Conservation (phyloP, 2,113 vertebrate genomes). For the Numenius arquata region DNA sequence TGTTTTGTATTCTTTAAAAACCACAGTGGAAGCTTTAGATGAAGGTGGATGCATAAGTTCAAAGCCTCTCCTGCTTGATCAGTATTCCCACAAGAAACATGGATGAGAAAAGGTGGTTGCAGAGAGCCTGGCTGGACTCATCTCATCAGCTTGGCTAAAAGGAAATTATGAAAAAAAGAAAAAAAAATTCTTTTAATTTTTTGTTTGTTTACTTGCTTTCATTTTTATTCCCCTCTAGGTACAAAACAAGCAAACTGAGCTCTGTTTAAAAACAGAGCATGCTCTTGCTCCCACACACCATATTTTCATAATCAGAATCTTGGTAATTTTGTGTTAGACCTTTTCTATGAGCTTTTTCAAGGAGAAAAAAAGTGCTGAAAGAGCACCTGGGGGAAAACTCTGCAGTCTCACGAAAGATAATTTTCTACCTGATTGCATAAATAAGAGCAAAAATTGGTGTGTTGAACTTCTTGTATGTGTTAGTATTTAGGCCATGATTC, state of each 20-base stretch:
- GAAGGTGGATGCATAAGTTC: slow-evolving; percentile 20
- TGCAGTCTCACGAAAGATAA: not conserved
- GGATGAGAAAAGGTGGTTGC: not conserved
- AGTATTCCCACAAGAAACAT: slow-evolving; percentile 21
- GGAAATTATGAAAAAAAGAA: not conserved
- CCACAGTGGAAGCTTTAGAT: slow-evolving; percentile 22
- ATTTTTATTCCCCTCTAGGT: slow-evolving; percentile 18
- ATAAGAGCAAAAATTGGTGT: slow-evolving; percentile 16
- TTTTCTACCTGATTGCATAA: slow-evolving; percentile 51
- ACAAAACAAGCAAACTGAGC: not conserved
- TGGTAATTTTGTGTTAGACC: not conserved
- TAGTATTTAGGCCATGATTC: slow-evolving; percentile 24
- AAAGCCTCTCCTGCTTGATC: slow-evolving; percentile 35
- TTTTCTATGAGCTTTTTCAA: not conserved
- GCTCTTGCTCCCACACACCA: not conserved
- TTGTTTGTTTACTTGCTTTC: slow-evolving; percentile 23
- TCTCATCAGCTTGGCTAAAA: not conserved
- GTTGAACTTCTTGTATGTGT: slow-evolving; percentile 5
- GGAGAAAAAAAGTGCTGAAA: not conserved
- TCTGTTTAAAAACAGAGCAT: not conserved
- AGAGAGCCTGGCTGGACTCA: not conserved
- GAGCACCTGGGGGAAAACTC: slow-evolving; percentile 5
- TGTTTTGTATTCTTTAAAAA: slow-evolving; percentile 26
- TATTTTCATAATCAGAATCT: not conserved
- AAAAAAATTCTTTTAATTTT: not conserved